These are phyloP conservation scores for Pogonocichla stellata DNA, from an alignment of 2,113 vertebrate species.

Conservation along the genomic window DNA sequence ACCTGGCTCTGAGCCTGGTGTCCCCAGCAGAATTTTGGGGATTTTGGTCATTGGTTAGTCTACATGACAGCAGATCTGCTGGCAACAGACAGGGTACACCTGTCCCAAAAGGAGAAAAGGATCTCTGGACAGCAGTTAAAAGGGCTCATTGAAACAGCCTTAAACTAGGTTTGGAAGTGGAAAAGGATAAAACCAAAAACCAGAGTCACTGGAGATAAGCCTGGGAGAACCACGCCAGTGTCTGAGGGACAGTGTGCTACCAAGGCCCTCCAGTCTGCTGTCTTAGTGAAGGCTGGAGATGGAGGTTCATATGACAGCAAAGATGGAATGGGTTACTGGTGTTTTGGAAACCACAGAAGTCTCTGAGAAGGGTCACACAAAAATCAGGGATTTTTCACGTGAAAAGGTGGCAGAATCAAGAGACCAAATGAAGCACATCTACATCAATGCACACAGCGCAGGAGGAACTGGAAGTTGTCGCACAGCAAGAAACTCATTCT, in stretches of 20 bases:
- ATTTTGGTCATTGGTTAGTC: not conserved
- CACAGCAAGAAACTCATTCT: not conserved
- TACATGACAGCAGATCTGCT: not conserved
- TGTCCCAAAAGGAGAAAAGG: not conserved
- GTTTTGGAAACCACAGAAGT: not conserved
- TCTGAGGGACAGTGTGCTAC: not conserved
- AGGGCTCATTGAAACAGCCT: not conserved
- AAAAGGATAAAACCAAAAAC: not conserved
- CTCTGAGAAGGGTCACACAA: accelerated
- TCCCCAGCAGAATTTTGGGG: not conserved
- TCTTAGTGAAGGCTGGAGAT: not conserved
- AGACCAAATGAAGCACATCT: not conserved
- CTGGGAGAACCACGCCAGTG: not conserved
- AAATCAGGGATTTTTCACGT: not conserved
- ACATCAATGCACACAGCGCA: not conserved
- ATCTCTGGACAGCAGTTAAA: not conserved
- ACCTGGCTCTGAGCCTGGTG: not conserved
- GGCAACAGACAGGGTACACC: not conserved
- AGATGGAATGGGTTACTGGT: not conserved
- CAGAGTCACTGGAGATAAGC: not conserved
- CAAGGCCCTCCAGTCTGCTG: not conserved
- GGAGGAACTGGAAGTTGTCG: not conserved
- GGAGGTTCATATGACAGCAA: not conserved
- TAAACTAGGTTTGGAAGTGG: not conserved
- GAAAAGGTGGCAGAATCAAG: not conserved